Evolutionary conservation across 2,888 invertebrate species (phyloP), one percentile per base, ranked within the genome.

Genomic region (Rapana venosa): DNA sequence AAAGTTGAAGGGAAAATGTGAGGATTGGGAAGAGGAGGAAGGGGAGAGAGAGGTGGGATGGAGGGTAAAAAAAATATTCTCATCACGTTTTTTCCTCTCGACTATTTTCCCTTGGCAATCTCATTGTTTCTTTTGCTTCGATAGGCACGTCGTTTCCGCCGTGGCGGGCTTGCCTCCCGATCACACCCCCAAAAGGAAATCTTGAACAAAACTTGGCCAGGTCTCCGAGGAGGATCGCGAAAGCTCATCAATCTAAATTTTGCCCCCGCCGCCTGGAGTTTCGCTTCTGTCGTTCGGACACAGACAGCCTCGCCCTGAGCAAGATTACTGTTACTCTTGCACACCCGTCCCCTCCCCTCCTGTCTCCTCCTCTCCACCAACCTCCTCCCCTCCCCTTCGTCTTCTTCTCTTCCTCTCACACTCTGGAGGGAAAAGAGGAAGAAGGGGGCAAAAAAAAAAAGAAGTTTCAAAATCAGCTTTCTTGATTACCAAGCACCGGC

Each of bases 231-330:
- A 81, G n/a, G 17, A 2, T 47, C 47, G 5, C 4, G n/a, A n/a
- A 17, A 58, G 88, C 74, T 88, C 88, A 88, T 88, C 79, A 88
- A 88, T 88, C 88, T 88, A 88, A 88, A 81, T 88, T 88, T 79
- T 13, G 26, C 61, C 66, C 61, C 20, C 35, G 32, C 32, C 30
- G 15, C 79, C 35, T 20, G 30, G 61, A 85, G 61, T 32, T 83
- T 20, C 36, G 36, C 47, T 26, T 47, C 47, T 47, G 83, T 83
- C 83, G 36, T 47, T 36, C 47, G 47, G 83, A 47, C 83, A 83
- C 83, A 83, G 47, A 47, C 83, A 47, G 26, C 36, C 47, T 36
- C 83, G 36, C 83, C 36, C 36, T 47, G 83, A 58, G 56, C 56
- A 84, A 84, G 84, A 56, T 84, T 58, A n/a, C 81, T 26, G 35